phyloP scores from a whole-genome alignment of 2,113 vertebrate species.

The Struthidea cinerea region DNA sequence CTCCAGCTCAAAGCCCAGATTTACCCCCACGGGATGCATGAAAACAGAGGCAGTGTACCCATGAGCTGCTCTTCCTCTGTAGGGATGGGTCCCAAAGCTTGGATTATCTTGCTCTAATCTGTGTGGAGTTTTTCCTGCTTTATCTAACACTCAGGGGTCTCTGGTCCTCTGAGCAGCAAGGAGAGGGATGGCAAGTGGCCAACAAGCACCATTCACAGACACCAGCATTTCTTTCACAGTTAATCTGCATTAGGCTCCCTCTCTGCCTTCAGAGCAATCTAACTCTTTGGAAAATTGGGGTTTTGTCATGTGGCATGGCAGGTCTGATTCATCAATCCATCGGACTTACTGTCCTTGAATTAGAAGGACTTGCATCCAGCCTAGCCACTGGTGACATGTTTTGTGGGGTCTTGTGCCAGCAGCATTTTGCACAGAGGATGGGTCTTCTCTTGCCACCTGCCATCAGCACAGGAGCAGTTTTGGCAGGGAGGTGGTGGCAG shows the following conservation, averaged over 20 bases:
- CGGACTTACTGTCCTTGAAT: neutral
- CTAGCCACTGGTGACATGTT: neutral
- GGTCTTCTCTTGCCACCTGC: neutral
- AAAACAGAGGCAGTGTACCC: neutral
- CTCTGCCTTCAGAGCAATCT: neutral
- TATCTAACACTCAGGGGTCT: neutral
- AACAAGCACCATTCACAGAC: no score
- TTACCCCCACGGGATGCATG: neutral
- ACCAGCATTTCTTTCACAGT: neutral
- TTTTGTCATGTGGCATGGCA: neutral
- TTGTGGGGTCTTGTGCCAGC: neutral
- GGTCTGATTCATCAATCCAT: neutral
- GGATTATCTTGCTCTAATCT: neutral
- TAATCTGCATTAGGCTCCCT: neutral
- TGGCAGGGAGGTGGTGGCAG: neutral
- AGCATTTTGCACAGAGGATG: accelerated
- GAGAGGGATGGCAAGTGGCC: neutral
- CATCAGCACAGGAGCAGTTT: neutral
- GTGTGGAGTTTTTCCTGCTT: neutral
- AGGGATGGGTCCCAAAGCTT: neutral
- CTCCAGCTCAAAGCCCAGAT: neutral
- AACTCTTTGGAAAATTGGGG: neutral
- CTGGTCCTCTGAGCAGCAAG: neutral
- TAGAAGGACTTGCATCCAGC: neutral
- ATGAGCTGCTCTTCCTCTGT: accelerated